Evolutionary conservation across 2,113 vertebrate genomes (phyloP).

Genomic region (Dinomys branickii): DNA sequence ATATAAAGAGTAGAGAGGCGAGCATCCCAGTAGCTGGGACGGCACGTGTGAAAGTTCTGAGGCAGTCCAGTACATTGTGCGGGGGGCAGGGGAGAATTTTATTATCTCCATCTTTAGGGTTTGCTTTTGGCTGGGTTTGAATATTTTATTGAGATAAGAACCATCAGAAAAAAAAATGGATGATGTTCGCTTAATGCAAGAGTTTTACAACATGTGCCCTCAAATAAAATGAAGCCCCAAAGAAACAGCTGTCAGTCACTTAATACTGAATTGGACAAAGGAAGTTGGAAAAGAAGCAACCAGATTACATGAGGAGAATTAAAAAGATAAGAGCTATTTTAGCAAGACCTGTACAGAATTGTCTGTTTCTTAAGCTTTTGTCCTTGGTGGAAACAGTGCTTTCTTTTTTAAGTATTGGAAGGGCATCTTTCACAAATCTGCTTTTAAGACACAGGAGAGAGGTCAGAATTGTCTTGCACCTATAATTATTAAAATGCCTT

Average conservation of each 20-base stretch:
- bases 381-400: not conserved
- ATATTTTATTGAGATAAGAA: not conserved
- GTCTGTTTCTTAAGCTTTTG: not conserved
- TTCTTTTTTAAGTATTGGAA: not conserved
- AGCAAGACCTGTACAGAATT: not conserved
- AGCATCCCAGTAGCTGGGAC: not conserved
- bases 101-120: not conserved
- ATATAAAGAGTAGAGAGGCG: not conserved
- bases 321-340: not conserved
- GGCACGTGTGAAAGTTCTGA: not conserved
- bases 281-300: not conserved
- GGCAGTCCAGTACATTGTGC: not conserved
- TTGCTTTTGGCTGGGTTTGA: not conserved
- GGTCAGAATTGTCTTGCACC: not conserved
- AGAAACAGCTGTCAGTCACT: not conserved
- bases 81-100: not conserved
- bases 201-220: not conserved
- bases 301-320: not conserved
- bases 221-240: not conserved
- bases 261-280: not conserved
- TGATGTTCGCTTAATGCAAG: not conserved
- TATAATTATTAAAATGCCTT: not conserved
- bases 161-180: not conserved
- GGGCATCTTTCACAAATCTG: not conserved
- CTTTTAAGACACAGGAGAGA: not conserved